Conservation (phyloP, 2,797 vertebrate species). For the Manis pentadactyla region DNA sequence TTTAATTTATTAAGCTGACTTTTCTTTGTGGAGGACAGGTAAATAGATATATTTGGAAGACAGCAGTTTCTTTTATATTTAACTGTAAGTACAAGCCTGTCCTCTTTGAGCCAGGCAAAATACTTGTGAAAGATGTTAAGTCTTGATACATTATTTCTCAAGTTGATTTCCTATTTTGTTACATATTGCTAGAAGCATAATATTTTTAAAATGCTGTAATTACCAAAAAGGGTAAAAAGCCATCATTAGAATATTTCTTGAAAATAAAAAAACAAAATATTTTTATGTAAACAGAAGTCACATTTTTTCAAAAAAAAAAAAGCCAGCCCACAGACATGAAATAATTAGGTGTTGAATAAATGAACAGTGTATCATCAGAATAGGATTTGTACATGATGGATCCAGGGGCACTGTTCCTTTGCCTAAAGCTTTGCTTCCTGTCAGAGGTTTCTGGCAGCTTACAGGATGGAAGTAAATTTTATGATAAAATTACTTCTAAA, state of each 20-base stretch:
- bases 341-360: conserved; percentile 56
- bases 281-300: not conserved
- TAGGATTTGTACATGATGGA: not conserved
- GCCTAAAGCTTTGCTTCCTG: conserved; percentile 46
- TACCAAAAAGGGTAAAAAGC: not conserved
- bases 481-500: conserved; percentile 76
- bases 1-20: not conserved
- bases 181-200: not conserved
- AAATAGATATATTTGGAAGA: not conserved
- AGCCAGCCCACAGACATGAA: not conserved
- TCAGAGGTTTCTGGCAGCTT: conserved; percentile 57
- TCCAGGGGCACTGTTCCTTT: not conserved
- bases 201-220: not conserved
- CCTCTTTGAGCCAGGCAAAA: not conserved
- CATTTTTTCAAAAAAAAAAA: not conserved
- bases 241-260: conserved; percentile 11
- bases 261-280: conserved; percentile 39
- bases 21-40: not conserved
- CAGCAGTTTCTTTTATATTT: conserved; percentile 5
- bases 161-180: conserved; percentile 8
- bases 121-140: not conserved
- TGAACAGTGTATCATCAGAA: not conserved
- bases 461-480: conserved; percentile 68
- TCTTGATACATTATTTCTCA: not conserved
- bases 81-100: not conserved